Percentiles rank a stretch among this genome's conserved stretches.
Conservation (phyloP, 2,888 invertebrate species). For the Apamea sordens region DNA sequence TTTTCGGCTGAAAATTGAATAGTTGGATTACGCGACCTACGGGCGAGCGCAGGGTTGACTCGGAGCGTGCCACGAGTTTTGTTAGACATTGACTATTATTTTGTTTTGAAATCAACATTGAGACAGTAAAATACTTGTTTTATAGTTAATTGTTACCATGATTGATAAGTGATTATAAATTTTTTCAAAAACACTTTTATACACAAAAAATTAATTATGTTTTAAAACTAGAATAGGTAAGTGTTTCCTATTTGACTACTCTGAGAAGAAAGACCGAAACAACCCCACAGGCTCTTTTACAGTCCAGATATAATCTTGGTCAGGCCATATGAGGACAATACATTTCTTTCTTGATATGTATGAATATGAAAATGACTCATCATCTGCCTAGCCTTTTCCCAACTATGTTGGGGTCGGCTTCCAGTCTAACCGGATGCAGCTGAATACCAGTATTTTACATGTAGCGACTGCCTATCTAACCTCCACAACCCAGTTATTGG, state of each 20-base stretch:
- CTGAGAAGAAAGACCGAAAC: not conserved
- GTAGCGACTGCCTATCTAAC: too few relatives aligned
- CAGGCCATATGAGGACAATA: not conserved
- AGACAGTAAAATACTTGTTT: not conserved
- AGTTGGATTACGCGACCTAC: constrained; percentile 88
- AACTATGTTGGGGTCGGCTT: too few relatives aligned
- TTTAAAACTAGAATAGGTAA: not conserved
- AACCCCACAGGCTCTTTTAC: not conserved
- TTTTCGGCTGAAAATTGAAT: constrained; percentile 89
- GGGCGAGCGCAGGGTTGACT: constrained; percentile 75
- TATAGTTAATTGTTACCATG: not conserved
- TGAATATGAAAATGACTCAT: too few relatives aligned
- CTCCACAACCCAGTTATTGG: too few relatives aligned
- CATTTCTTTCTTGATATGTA: not conserved
- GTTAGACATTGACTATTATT: not conserved
- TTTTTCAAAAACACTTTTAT: not conserved
- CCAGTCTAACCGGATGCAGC: too few relatives aligned
- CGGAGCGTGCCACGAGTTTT: not conserved
- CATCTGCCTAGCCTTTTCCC: too few relatives aligned
- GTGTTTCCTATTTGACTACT: not conserved
- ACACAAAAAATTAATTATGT: not conserved
- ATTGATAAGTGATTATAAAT: not conserved
- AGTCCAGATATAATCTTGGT: not conserved
- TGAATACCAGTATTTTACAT: too few relatives aligned
- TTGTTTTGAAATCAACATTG: not conserved